Base-by-base conservation (phyloP, 1,140 invertebrate species). In the Euschistus heros region DNA sequence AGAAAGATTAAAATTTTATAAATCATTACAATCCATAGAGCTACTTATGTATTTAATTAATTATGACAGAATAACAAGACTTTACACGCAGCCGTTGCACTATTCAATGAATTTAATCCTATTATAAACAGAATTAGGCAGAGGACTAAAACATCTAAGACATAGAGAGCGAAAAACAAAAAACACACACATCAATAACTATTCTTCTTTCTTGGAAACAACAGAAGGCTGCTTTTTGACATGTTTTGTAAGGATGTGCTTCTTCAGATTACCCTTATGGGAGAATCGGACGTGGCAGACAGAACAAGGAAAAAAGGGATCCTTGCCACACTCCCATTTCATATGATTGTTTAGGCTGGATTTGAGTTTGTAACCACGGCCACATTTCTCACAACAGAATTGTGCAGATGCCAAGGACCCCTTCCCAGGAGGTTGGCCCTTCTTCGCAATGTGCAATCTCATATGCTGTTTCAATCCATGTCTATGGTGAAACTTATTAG, bases 351-450 rank as follows among this genome's bases (percentile, higher is more conserved):
- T 64, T 17, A 71, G 61, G 27, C 84, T 72, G 18, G 81, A 83
- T 33, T 81, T 83, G 54, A 76, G 77, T 26, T 80, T 80, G 74
- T 87, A 87, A 18, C 80, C 79, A 70, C 84, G 83, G n/a, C 82
- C 82, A 70, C 85, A 87, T 30, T 78, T 77, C 63, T 78, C 76
- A 72, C 85, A 86, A 18, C n/a, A 61, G 33, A 18, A 61, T 5
- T 61, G 30, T 2, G 37, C 20, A 7, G 59, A 8, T 15, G 50
- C 7, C 33, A 13, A 2, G 33, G 33, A 6, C 1, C 33, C 33
- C 24, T 18, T 57, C 2, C 18, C 24, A 18, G 54, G 22, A 17
- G 14, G 3, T n/a, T 54, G 18, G 1, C 30, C 30, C 2, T 42
- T 33, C 26, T 42, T 33, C 0, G 27, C 59, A 20, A 61, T n/a